phyloP scores from a whole-genome alignment of 2,888 invertebrate species.

The Tenthredo notha region DNA sequence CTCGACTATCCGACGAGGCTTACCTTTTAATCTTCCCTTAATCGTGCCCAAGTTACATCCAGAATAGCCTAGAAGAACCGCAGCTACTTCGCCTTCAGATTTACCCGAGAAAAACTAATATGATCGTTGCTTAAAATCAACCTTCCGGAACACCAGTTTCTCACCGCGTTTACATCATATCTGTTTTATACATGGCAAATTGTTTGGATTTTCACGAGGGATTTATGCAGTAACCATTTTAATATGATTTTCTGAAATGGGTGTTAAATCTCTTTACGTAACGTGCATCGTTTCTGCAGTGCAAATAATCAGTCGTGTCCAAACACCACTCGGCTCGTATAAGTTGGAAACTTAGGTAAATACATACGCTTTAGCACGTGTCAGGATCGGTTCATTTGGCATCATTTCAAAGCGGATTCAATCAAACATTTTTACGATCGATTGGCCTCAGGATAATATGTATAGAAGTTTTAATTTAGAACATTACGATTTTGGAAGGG shows the following conservation, averaged over 20 bases:
- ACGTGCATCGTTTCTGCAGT: background rate
- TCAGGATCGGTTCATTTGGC: conserved; percentile 10
- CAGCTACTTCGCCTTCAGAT: background rate
- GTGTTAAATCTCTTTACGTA: background rate
- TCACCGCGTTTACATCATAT: background rate
- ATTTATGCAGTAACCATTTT: background rate
- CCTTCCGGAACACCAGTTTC: background rate
- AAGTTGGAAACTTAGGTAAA: too few relatives aligned
- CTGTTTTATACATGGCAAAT: background rate
- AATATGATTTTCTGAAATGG: background rate
- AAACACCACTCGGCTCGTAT: background rate
- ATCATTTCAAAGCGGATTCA: conserved; percentile 8
- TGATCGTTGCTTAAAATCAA: background rate
- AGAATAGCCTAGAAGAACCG: background rate
- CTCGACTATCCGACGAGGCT: conserved; percentile 22
- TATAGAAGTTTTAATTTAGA: too few relatives aligned
- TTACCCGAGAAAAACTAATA: conserved; percentile 9
- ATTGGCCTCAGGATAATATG: background rate
- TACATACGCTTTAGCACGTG: background rate
- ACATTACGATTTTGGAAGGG: too few relatives aligned
- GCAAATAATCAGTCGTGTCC: background rate
- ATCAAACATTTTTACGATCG: background rate
- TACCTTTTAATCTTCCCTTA: conserved; percentile 42
- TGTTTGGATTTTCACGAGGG: background rate
- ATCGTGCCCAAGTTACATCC: conserved; percentile 11